A percentile compares a stretch with the other conserved stretches of the same genome.
phyloP scores from a whole-genome alignment of 2,797 vertebrate genomes.

The Erpetoichthys calabaricus region DNA sequence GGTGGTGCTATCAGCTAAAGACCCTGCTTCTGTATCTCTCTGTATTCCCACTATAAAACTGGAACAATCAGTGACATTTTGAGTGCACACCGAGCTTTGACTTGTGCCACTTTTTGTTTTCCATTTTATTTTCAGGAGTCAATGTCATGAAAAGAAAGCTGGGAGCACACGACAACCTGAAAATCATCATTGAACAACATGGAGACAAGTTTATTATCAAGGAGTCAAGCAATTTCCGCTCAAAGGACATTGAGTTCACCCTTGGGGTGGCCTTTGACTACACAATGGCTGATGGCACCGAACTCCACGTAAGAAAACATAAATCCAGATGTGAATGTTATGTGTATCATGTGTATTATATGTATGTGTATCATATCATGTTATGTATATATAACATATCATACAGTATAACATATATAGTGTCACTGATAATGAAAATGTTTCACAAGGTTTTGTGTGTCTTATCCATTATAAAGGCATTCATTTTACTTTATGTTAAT shows the following conservation, averaged over 20 bases:
- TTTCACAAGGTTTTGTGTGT: too few species aligned
- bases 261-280: slow-evolving; percentile 70
- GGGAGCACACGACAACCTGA: slow-evolving; percentile 77
- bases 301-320: slow-evolving; percentile 52
- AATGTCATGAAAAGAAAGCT: slow-evolving; percentile 82
- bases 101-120: neutral
- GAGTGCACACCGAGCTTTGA: too few species aligned
- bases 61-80: slow-evolving; percentile 1
- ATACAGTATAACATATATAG: too few species aligned
- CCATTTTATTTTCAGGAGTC: slow-evolving; percentile 47
- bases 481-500: too few species aligned
- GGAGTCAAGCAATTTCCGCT: slow-evolving; percentile 75
- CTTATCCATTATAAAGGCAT: too few species aligned
- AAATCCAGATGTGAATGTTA: too few species aligned
- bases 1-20: too few species aligned
- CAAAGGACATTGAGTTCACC: slow-evolving; percentile 66
- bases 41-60: slow-evolving; percentile 4
- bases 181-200: slow-evolving; percentile 63
- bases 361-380: too few species aligned
- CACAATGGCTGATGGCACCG: slow-evolving; percentile 78
- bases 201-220: slow-evolving; percentile 72
- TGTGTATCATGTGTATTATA: too few species aligned
- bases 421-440: too few species aligned
- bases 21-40: neutral
- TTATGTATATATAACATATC: too few species aligned